Evolutionary conservation across 2,888 invertebrate genomes (phyloP).

Genomic region (Pseudococcus jackbeardsleyi): DNA sequence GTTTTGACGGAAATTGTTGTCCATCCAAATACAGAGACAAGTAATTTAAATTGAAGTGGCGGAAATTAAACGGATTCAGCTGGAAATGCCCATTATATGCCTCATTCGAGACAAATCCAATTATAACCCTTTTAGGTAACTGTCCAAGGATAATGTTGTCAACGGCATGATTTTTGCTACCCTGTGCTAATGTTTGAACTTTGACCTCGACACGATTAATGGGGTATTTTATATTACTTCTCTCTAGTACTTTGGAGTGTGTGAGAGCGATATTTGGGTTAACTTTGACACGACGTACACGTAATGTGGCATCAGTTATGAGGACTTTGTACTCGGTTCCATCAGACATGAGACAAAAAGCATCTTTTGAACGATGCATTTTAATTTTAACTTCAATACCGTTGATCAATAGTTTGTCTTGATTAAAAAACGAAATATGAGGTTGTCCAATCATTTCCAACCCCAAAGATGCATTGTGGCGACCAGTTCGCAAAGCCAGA

Average conservation of each 20-base stretch:
- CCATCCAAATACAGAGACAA: neutral
- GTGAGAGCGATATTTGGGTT: neutral
- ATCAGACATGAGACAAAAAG: neutral
- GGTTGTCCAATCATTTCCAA: neutral
- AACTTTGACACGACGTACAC: neutral
- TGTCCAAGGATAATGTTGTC: too few species aligned
- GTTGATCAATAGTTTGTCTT: neutral
- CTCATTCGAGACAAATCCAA: neutral
- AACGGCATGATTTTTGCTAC: neutral
- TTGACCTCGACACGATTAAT: neutral
- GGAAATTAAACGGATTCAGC: neutral
- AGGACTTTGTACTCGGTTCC: neutral
- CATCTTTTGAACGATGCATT: neutral
- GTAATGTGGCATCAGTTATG: neutral
- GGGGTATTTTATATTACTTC: neutral
- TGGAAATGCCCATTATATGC: neutral
- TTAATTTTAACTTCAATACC: slow-evolving; percentile 57
- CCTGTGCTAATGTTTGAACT: neutral
- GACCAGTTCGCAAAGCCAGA: neutral
- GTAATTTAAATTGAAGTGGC: neutral
- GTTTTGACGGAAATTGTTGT: neutral
- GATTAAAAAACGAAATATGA: neutral
- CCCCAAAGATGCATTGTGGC: neutral
- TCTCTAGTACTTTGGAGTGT: neutral
- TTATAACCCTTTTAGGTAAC: too few species aligned